Base-by-base conservation (phyloP, 2,797 vertebrate genomes). In the Podarcis siculus region DNA sequence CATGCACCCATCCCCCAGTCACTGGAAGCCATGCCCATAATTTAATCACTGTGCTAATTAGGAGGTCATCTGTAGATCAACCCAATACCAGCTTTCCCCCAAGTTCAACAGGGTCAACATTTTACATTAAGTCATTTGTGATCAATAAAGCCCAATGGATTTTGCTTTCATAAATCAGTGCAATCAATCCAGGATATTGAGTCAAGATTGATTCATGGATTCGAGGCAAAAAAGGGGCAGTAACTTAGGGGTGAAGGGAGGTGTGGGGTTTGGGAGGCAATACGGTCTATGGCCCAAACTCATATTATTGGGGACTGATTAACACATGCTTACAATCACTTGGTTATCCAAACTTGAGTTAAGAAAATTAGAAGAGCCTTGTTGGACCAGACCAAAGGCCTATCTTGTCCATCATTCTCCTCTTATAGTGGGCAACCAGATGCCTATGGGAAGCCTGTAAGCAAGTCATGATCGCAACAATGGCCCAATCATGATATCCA, bases 41-140 rank as follows among this genome's bases (percentile, higher is more conserved):
- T 97, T 97, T 97, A 96, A 97, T 97, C 97, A 95, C 95, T 96
- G 96, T 95, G 96, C 97, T 97, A 95, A 98, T 97, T 97, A 97
- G 97, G 97, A 97, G 97, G 97, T 98, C 96, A 97, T 97, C 97
- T 95, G 95, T 96, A 96, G 96, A 97, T 98, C 96, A 97, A 96
- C 96, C 95, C 92, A 93, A 95, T 95, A 96, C 93, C 93, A 96
- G 94, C 96, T 94, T 95, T 96, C 95, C 97, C 55, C 96, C 95
- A 96, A 96, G 96, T 96, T 96, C 96, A 96, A 95, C 71, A 1
- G 86, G 96, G 92, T 95, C 96, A 93, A 30, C 89, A 93, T 94
- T 85, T 95, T 95, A 94, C 94, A 95, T 93, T 92, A 91, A 95
- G 92, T 95, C 91, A 93, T 91, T 93, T 91, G 92, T 90, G 94